These are phyloP conservation scores for Trichosurus vulpecula DNA, from an alignment of 2,797 vertebrate genomes.

Conservation along the genomic window DNA sequence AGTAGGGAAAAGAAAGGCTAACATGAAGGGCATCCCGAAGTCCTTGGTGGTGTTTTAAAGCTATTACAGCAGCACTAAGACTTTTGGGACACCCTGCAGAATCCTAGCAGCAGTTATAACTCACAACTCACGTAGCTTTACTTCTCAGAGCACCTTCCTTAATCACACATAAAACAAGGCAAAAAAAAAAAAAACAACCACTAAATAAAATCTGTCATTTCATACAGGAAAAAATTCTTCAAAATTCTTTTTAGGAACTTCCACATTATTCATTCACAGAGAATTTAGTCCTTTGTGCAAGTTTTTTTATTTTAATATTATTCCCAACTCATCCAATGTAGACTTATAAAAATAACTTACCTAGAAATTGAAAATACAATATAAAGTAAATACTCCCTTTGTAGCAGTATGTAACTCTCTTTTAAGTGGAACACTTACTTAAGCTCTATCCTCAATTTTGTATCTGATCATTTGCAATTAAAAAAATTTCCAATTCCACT, in stretches of 20 bases:
- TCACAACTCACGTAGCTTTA: slow-evolving; percentile 2
- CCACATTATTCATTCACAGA: slow-evolving; percentile 56
- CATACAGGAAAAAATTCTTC: slow-evolving; percentile 56
- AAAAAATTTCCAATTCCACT: slow-evolving; percentile 30
- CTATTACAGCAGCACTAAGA: not conserved
- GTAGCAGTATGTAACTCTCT: slow-evolving; percentile 28
- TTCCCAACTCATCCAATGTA: slow-evolving; percentile 55
- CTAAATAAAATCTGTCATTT: slow-evolving; percentile 67
- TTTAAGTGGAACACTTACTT: slow-evolving; percentile 48
- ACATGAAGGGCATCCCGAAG: not conserved
- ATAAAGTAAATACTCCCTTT: slow-evolving; percentile 52
- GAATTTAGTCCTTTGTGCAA: slow-evolving; percentile 56
- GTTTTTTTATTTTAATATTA: slow-evolving; percentile 65
- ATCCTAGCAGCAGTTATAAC: slow-evolving; percentile 37
- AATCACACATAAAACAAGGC: slow-evolving; percentile 63
- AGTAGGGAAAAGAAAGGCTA: slow-evolving; percentile 37
- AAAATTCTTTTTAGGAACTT: slow-evolving; percentile 62
- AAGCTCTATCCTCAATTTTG: slow-evolving; percentile 44
- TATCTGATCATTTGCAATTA: slow-evolving; percentile 50
- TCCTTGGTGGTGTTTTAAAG: not conserved
- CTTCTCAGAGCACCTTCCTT: slow-evolving; percentile 50
- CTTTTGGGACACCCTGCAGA: not conserved
- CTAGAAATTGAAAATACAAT: slow-evolving; percentile 55
- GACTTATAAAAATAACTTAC: slow-evolving; percentile 39
- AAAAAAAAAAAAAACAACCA: too few species aligned